Evolutionary conservation across 2,888 invertebrate genomes (phyloP).

Genomic region (Diploptera punctata): DNA sequence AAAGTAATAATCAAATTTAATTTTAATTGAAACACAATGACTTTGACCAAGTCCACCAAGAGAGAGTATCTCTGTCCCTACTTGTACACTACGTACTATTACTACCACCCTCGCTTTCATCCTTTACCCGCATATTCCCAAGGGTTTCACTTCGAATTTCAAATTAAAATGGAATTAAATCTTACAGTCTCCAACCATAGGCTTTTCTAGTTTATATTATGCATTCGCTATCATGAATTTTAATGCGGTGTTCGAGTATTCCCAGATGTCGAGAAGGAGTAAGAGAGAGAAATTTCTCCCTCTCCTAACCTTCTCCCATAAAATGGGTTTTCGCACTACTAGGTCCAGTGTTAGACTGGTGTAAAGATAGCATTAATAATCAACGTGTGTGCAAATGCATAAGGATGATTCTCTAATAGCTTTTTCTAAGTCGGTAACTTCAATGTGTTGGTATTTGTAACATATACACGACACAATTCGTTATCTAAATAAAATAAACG

Average conservation of each 20-base stretch:
- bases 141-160: conserved; percentile 35
- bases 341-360: background rate
- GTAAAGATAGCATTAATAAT: background rate
- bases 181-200: conserved; percentile 30
- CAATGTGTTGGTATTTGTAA: no score
- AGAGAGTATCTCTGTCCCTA: background rate
- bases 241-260: conserved; percentile 39
- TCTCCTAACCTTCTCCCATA: conserved; percentile 1
- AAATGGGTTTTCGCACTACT: conserved; percentile 1
- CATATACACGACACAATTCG: no score
- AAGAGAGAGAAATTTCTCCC: no score
- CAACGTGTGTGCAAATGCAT: background rate
- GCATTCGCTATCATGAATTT: conserved; percentile 42
- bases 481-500: no score
- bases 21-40: conserved; percentile 1
- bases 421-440: background rate
- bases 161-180: conserved; percentile 41
- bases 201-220: conserved; percentile 35
- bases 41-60: background rate
- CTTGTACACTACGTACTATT: background rate
- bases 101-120: background rate
- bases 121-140: conserved; percentile 19
- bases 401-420: background rate
- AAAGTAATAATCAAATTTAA: background rate
- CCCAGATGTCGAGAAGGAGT: conserved; percentile 22